Base-by-base conservation (phyloP, 2,113 vertebrate species). In the Eudorcas thomsonii region DNA sequence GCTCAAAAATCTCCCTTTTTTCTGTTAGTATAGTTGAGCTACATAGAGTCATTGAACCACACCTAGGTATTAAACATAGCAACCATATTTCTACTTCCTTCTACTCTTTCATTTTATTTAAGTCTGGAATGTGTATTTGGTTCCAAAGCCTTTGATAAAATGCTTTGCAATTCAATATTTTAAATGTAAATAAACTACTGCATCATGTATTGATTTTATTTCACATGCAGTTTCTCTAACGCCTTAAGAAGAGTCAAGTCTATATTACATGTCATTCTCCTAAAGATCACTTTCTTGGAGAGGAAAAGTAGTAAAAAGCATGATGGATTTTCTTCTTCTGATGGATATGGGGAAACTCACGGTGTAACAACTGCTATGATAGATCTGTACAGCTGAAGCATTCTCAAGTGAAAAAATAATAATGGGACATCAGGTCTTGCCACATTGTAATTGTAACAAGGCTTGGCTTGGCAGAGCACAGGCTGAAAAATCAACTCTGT, bases 121-220 rank as follows among this genome's bases (percentile, higher is more conserved):
- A 55, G 60, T 59, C 94, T 84, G 33, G n/a, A 48, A 64, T 5
- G 1, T 33, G 30, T 19, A n/a, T 91, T 96, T 78, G 60, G 36
- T 26, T 1, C 88, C 67, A 80, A 59, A 15, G 98, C 88, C 91
- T 88, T 81, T 95, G 88, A 97, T 94, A 13, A 97, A 97, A 92
- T 95, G 0, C 0, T 55, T 21, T 90, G 33, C 50, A 71, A 94
- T 96, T 94, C 96, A 82, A 13, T 59, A 97, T 67, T 97, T 67
- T 97, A 64, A 97, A 97, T 97, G 93, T 96, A 97, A 95, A 98
- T 96, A 98, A 98, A 97, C 90, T 64, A 97, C 95, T 96, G 88
- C 26, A 98, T 78, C 55, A 97, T 50, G 88, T 54, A 98, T 92
- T 98, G 97, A 98, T 55, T 96, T 92, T 97, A 97, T 98, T 98